Conservation (phyloP, 2,888 invertebrate species). For the Hoplodrina ambigua region DNA sequence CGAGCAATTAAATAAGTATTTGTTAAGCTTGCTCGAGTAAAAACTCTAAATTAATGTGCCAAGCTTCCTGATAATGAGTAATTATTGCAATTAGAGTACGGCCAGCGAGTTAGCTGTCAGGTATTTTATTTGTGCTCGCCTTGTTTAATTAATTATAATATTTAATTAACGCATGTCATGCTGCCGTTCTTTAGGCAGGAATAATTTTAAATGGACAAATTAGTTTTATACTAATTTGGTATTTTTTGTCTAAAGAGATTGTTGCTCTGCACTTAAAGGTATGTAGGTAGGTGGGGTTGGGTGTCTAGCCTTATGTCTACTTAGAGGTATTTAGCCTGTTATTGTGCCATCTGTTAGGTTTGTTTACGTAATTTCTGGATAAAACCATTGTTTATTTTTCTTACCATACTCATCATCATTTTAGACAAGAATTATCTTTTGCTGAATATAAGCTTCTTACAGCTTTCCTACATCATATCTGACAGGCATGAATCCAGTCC, state of each 20-base stretch:
- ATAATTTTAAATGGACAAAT: slow-evolving; percentile 33
- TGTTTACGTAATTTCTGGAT: too few relatives aligned
- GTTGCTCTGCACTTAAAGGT: not conserved
- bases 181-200: slow-evolving; percentile 42
- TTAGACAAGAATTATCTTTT: too few relatives aligned
- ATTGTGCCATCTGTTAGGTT: too few relatives aligned
- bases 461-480: not conserved
- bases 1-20: slow-evolving; percentile 87
- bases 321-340: too few relatives aligned
- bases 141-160: slow-evolving; percentile 70
- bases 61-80: slow-evolving; percentile 88
- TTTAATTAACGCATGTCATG: slow-evolving; percentile 63
- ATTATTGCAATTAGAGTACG: slow-evolving; percentile 87
- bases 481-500: too few relatives aligned
- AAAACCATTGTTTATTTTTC: too few relatives aligned
- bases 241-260: not conserved
- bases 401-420: too few relatives aligned
- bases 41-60: slow-evolving; percentile 86
- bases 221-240: slow-evolving; percentile 14
- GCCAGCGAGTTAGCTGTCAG: slow-evolving; percentile 76
- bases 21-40: slow-evolving; percentile 84
- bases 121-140: slow-evolving; percentile 69
- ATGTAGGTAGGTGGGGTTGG: not conserved
- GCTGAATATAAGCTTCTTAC: too few relatives aligned
- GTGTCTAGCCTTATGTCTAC: not conserved